These are phyloP conservation scores for Ophion slaviceki DNA, from an alignment of 2,888 invertebrate species.

Conservation along the genomic window DNA sequence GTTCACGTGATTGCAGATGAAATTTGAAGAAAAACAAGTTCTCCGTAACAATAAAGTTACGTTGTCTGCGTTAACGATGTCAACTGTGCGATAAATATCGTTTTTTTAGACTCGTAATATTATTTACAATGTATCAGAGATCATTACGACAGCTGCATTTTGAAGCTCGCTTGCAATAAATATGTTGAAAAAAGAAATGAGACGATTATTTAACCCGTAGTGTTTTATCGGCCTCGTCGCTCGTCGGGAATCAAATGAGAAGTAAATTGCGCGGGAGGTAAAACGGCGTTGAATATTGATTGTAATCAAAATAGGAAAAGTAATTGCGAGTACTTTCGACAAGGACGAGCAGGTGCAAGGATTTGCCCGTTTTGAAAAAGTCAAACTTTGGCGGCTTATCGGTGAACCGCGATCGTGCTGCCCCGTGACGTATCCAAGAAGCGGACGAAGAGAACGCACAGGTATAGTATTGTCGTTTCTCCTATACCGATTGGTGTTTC, in stretches of 20 bases:
- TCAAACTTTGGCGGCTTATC: not conserved
- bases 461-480: not conserved
- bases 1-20: constrained; percentile 51
- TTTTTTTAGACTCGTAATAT: constrained; percentile 78
- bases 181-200: constrained; percentile 76
- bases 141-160: constrained; percentile 81
- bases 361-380: not conserved
- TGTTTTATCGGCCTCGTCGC: not conserved
- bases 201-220: not conserved
- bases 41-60: constrained; percentile 55
- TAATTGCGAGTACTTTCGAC: no score
- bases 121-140: constrained; percentile 80
- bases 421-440: not conserved
- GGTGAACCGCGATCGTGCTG: not conserved
- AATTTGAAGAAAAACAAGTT: constrained; percentile 22
- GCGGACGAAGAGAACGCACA: not conserved
- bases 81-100: constrained; percentile 57
- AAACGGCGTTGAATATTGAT: no score
- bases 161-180: constrained; percentile 83
- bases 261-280: not conserved
- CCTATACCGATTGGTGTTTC: not conserved
- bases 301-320: no score
- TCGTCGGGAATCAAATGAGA: not conserved
- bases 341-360: no score
- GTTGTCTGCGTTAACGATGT: constrained; percentile 70